These are phyloP conservation scores for Eutrigla gurnardus DNA, from an alignment of 2,797 vertebrate species.

Conservation along the genomic window DNA sequence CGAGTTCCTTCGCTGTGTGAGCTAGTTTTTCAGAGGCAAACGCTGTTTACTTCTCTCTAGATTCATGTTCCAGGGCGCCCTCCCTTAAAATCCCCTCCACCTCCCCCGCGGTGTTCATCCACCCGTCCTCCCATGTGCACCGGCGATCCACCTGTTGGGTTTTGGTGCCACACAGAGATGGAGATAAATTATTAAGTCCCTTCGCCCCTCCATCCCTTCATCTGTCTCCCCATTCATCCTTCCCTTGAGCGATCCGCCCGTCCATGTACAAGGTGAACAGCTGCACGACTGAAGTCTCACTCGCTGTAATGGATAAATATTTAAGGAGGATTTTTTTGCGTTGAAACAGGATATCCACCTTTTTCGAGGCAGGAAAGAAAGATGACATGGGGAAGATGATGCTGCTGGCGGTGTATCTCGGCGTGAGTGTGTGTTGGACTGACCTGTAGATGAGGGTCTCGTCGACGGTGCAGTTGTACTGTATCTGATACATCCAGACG, in stretches of 20 bases:
- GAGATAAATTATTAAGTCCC: constrained; percentile 71
- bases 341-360: constrained; percentile 35
- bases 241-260: constrained; percentile 50
- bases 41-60: neutral
- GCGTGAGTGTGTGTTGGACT: constrained; percentile 48
- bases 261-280: constrained; percentile 58
- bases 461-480: constrained; percentile 94
- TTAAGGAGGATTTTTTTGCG: constrained; percentile 48
- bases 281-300: constrained; percentile 41
- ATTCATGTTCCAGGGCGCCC: neutral
- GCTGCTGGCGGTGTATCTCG: neutral
- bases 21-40: neutral
- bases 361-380: constrained; percentile 1
- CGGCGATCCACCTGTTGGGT: constrained; percentile 51
- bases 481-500: constrained; percentile 97
- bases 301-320: constrained; percentile 68
- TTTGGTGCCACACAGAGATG: constrained; percentile 54
- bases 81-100: neutral
- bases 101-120: constrained; percentile 13
- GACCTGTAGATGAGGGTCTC: constrained; percentile 94
- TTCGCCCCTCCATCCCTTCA: constrained; percentile 47
- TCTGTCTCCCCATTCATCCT: constrained; percentile 47
- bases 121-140: constrained; percentile 20
- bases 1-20: neutral
- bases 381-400: neutral